Conservation (phyloP, 2,888 invertebrate species). For the Eristalis tenax region DNA sequence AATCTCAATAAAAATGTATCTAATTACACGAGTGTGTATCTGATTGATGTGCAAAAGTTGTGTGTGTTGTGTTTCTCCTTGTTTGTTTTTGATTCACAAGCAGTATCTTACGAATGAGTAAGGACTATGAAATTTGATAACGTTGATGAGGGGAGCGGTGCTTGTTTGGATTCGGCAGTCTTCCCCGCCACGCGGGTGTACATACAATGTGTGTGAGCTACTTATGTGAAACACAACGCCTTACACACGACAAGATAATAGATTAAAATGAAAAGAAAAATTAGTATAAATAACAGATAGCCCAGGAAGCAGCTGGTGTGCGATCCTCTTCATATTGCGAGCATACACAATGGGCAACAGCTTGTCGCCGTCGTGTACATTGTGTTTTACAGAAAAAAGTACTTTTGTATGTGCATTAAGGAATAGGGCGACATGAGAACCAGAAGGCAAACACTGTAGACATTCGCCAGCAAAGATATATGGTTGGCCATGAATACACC, state of each 20-base stretch:
- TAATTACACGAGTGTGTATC: slow-evolving; percentile 1
- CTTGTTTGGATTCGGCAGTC: neutral
- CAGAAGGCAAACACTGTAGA: slow-evolving; percentile 45
- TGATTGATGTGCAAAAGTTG: neutral
- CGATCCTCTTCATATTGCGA: neutral
- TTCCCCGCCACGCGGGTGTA: neutral
- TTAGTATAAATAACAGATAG: slow-evolving; percentile 48
- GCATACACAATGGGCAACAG: slow-evolving; percentile 1
- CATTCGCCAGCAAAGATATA: slow-evolving; percentile 38
- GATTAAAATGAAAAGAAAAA: slow-evolving; percentile 7
- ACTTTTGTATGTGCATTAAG: slow-evolving; percentile 71
- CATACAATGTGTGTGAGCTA: neutral
- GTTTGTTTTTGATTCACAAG: neutral
- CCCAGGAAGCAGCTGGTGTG: neutral
- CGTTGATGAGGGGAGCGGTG: no score
- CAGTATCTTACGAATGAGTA: neutral
- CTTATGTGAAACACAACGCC: slow-evolving; percentile 25
- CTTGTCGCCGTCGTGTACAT: slow-evolving; percentile 21
- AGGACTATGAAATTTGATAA: neutral
- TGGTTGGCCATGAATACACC: slow-evolving; percentile 61
- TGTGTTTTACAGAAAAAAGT: slow-evolving; percentile 56
- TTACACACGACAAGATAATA: slow-evolving; percentile 13
- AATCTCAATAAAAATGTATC: slow-evolving; percentile 12
- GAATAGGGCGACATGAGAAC: slow-evolving; percentile 63
- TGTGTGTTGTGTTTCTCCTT: neutral